Evolutionary conservation across 2,113 vertebrate genomes (phyloP).

Genomic region (Felis catus): F.catus_Fca126_mat1.0 CM031412.1:114336001-114336500

Average conservation of each 20-base stretch:
- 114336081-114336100: conserved; percentile 2
- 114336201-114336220: not conserved
- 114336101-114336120: conserved; percentile 25
- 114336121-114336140: not conserved
- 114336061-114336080: not conserved
- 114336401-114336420: not conserved
- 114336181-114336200: conserved; percentile 11
- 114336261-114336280: not conserved
- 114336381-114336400: not conserved
- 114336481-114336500: not conserved
- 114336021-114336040: not conserved
- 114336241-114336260: not conserved
- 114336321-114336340: not conserved
- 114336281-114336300: not conserved
- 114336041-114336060: not conserved
- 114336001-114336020: not conserved
- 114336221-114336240: not conserved
- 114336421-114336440: not conserved
- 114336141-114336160: not conserved
- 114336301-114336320: not conserved
- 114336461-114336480: not conserved
- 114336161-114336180: not conserved
- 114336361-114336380: not conserved
- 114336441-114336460: not conserved
- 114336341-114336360: not conserved